Percentiles rank a stretch among this genome's conserved stretches.
These are phyloP conservation scores for Scopus umbretta DNA, from an alignment of 2,113 vertebrate genomes.

Conservation along the genomic window DNA sequence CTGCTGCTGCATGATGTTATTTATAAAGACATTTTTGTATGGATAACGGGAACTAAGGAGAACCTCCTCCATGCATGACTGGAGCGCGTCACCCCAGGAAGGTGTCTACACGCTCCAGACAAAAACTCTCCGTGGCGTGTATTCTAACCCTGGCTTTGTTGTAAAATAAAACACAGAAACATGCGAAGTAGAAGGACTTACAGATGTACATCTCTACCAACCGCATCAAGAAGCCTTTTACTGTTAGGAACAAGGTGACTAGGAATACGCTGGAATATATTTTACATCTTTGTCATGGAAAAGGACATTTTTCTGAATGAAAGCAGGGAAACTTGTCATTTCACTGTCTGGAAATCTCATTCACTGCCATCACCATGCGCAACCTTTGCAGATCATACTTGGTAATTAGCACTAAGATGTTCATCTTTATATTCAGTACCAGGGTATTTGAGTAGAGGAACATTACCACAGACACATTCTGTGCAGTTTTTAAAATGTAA, in stretches of 20 bases:
- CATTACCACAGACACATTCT: neutral
- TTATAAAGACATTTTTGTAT: constrained; percentile 51
- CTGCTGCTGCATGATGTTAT: constrained; percentile 68
- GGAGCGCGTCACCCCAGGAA: neutral
- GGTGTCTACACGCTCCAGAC: constrained; percentile 9
- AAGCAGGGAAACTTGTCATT: constrained; percentile 19
- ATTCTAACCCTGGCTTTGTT: constrained; percentile 46
- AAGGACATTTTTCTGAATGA: neutral
- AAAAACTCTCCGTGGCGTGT: neutral
- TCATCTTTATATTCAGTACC: neutral
- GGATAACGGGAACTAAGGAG: constrained; percentile 44
- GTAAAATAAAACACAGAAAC: constrained; percentile 2
- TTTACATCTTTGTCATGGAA: neutral
- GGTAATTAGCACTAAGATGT: neutral
- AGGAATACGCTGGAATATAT: neutral
- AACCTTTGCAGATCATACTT: neutral
- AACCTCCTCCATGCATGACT: neutral
- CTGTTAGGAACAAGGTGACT: neutral
- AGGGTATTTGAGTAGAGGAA: neutral
- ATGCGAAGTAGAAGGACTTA: neutral
- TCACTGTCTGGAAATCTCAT: neutral
- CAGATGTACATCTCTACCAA: neutral
- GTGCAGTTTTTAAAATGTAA: neutral
- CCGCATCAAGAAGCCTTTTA: neutral
- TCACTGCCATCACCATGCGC: neutral